Evolutionary conservation across 2,113 vertebrate genomes (phyloP).

Genomic region (Mormyrus lacerda): DNA sequence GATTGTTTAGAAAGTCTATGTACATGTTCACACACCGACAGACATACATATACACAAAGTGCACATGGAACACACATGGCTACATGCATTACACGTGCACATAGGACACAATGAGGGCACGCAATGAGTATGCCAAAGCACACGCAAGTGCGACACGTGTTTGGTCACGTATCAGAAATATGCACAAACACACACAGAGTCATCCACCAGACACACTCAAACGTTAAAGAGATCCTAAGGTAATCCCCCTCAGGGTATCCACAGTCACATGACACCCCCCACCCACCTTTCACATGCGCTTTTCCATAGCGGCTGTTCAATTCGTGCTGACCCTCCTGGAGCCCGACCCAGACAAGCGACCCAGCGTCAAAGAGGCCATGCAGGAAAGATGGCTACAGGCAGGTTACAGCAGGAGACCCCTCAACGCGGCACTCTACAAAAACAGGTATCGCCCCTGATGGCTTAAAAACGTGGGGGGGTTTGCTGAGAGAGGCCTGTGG

Average conservation of each 20-base stretch:
- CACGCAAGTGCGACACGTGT: not conserved
- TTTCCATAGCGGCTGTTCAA: constrained; percentile 53
- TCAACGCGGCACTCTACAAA: constrained; percentile 46
- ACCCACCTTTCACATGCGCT: constrained; percentile 8
- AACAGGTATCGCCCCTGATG: constrained; percentile 59
- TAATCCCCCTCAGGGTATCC: not conserved
- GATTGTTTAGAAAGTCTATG: not conserved
- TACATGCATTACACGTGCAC: not conserved
- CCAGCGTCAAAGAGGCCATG: constrained; percentile 62
- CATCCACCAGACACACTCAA: not conserved
- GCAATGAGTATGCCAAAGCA: not conserved
- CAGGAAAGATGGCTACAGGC: constrained; percentile 69
- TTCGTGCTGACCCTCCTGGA: constrained; percentile 72
- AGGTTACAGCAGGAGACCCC: constrained; percentile 57
- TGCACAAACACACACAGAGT: not conserved
- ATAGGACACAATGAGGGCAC: not conserved
- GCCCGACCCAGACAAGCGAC: constrained; percentile 64
- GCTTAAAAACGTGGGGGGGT: not conserved
- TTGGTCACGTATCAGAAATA: not conserved
- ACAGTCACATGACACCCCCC: not conserved
- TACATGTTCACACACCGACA: not conserved
- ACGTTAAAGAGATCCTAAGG: not conserved
- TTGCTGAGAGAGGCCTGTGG: not conserved
- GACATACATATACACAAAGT: not conserved
- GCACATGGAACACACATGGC: not conserved